Evolutionary conservation across 2,797 vertebrate genomes (phyloP).

Genomic region (Alcedo quadribrachys): DNA sequence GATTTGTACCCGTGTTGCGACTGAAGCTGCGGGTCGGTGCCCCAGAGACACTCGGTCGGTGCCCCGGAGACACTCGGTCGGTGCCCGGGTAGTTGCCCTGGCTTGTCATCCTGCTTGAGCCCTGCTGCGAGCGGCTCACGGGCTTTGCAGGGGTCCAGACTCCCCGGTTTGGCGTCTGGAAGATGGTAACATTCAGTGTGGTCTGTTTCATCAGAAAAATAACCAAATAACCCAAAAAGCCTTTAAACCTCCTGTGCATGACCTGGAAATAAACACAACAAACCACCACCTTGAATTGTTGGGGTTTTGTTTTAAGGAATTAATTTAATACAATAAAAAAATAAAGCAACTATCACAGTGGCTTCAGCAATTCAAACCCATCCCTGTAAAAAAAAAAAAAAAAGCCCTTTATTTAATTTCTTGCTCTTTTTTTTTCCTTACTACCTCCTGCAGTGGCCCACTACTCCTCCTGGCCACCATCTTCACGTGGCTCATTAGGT

Average conservation of each 20-base stretch:
- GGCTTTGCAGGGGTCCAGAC: neutral
- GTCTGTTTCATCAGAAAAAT: neutral
- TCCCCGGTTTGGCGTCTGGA: fast-evolving
- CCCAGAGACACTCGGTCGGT: neutral
- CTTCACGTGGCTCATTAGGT: neutral
- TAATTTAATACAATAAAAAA: neutral
- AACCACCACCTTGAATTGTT: neutral
- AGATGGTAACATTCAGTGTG: fast-evolving
- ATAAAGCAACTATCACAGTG: neutral
- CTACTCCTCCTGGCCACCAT: neutral
- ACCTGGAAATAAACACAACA: neutral
- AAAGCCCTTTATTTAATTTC: neutral
- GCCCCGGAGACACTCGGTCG: too few species aligned
- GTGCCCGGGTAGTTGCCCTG: neutral
- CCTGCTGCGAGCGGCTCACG: neutral
- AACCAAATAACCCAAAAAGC: neutral
- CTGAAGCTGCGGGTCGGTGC: fast-evolving
- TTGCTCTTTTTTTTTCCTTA: neutral
- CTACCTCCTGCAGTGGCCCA: too few species aligned
- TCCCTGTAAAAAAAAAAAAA: neutral
- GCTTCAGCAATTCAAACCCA: neutral
- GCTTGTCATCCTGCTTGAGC: fast-evolving
- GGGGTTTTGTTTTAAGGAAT: neutral
- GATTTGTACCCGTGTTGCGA: neutral
- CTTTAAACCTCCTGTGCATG: fast-evolving